phyloP scores from a whole-genome alignment of 1,140 invertebrate species.

The Rhynchophorus ferrugineus region DNA sequence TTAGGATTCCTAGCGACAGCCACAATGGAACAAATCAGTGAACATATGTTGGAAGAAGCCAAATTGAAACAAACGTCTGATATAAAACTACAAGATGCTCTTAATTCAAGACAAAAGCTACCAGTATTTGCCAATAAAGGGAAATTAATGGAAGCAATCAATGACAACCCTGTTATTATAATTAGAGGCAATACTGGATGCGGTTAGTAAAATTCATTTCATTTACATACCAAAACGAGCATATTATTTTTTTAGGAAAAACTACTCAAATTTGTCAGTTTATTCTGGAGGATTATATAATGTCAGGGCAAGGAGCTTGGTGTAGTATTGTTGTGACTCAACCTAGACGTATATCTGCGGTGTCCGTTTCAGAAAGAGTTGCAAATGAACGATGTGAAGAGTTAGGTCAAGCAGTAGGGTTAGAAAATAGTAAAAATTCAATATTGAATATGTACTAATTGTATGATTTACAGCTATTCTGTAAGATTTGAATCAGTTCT shows the following conservation, averaged over 20 bases:
- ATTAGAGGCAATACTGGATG: conserved; percentile 93
- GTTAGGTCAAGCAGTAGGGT: conserved; percentile 16
- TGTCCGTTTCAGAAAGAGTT: conserved; percentile 88
- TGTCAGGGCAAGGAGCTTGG: conserved; percentile 72
- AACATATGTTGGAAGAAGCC: conserved; percentile 60
- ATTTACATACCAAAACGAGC: not conserved
- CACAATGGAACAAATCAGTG: conserved; percentile 71
- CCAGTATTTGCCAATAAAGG: conserved; percentile 69
- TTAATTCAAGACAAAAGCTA: conserved; percentile 58
- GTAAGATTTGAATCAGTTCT: conserved; percentile 85
- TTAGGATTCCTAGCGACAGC: conserved; percentile 66
- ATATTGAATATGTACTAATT: conserved; percentile 30
- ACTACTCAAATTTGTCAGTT: conserved; percentile 89
- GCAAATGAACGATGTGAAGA: conserved; percentile 60
- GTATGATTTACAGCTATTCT: conserved; percentile 66
- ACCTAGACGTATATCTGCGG: conserved; percentile 87
- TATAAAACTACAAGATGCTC: conserved; percentile 50
- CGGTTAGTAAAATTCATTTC: conserved; percentile 56
- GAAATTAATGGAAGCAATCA: conserved; percentile 74
- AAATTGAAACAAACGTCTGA: conserved; percentile 59
- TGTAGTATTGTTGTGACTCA: conserved; percentile 90
- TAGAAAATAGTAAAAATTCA: not conserved
- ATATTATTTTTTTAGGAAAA: conserved; percentile 41
- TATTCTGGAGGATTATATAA: conserved; percentile 90
- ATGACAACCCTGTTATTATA: conserved; percentile 79